phyloP scores from a whole-genome alignment of 2,797 vertebrate genomes.

The Syncerus caffer region DNA sequence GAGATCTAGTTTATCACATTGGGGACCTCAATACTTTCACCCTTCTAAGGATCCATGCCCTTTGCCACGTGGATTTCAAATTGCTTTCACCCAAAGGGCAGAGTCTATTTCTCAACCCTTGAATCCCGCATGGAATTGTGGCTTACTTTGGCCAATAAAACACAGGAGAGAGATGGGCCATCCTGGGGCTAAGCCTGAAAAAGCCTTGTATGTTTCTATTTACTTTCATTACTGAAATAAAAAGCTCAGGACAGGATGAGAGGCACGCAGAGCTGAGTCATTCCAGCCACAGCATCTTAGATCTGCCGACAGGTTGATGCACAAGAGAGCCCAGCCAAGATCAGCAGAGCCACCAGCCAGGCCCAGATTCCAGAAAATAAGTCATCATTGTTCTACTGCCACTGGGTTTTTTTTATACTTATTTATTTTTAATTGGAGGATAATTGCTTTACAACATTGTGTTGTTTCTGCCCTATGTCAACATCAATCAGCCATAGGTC shows the following conservation, averaged over 20 bases:
- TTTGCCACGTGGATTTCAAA: background rate
- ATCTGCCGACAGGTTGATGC: background rate
- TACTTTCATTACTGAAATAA: background rate
- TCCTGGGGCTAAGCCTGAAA: background rate
- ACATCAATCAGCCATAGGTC: background rate
- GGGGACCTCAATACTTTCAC: background rate
- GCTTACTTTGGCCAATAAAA: background rate
- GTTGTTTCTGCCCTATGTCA: background rate
- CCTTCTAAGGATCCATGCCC: background rate
- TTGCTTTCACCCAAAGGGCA: background rate
- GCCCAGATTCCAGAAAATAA: background rate
- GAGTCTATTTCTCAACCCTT: background rate
- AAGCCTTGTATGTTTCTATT: background rate
- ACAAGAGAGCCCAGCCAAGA: background rate
- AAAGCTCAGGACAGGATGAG: background rate
- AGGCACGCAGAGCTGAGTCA: background rate
- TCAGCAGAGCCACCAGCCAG: background rate
- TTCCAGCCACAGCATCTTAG: background rate
- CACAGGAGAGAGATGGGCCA: too few relatives aligned
- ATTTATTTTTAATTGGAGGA: background rate
- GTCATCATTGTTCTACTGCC: background rate
- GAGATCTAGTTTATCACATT: background rate
- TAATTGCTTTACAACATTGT: background rate
- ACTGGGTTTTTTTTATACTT: background rate
- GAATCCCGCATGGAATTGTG: background rate